Percentiles rank a stretch among this genome's conserved stretches.
Conservation (phyloP, 2,888 invertebrate species). For the Zelleria hepariella region DNA sequence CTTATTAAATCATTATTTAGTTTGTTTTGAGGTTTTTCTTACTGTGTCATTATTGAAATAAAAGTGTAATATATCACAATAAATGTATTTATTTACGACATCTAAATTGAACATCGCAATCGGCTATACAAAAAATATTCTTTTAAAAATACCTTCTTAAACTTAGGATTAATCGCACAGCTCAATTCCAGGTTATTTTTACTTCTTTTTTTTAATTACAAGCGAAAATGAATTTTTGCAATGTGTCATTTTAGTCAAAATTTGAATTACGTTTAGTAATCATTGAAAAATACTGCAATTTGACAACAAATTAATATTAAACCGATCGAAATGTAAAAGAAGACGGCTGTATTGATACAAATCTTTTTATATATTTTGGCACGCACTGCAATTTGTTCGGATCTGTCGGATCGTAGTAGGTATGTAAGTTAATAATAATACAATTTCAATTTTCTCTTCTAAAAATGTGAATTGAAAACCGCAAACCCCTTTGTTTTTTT, state of each 20-base stretch:
- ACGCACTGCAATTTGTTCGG: too few species aligned
- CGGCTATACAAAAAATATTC: constrained; percentile 51
- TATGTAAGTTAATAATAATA: too few species aligned
- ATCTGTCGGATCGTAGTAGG: too few species aligned
- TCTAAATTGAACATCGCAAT: constrained; percentile 31
- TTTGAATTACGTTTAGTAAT: not conserved
- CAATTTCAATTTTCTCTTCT: too few species aligned
- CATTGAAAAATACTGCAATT: not conserved
- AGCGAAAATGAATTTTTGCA: not conserved
- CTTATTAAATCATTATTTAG: not conserved
- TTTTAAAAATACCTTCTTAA: constrained; percentile 30
- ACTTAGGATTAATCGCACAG: constrained; percentile 12
- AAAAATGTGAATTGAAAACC: too few species aligned
- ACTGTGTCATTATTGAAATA: not conserved
- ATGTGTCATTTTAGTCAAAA: not conserved
- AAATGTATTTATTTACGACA: constrained; percentile 35
- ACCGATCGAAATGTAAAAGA: not conserved
- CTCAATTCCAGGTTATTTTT: constrained; percentile 12
- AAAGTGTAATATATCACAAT: not conserved
- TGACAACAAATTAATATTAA: not conserved
- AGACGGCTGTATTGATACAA: too few species aligned
- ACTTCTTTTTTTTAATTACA: not conserved
- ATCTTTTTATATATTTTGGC: too few species aligned
- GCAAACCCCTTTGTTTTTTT: too few species aligned
- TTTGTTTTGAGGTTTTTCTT: not conserved